Base-by-base conservation (phyloP, 2,113 vertebrate genomes). In the Oplegnathus fasciatus region DNA sequence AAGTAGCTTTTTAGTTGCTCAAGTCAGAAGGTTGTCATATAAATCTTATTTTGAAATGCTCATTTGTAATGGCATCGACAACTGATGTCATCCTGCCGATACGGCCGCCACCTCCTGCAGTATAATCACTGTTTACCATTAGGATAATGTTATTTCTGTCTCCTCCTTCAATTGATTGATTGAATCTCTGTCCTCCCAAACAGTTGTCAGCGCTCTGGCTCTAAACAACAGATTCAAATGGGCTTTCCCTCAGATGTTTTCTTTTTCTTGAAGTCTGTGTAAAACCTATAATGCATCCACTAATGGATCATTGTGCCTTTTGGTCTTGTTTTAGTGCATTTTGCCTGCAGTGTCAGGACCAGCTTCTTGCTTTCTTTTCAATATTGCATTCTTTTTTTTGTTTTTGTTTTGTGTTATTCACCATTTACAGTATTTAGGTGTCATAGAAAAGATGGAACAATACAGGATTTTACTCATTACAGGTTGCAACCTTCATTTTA, bases 211-310 rank as follows among this genome's bases (percentile, higher is more conserved):
- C 22, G 20, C 32, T 50, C 24, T 40, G 4, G 17, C 46, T 18
- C 48, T 50, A 2, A 65, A 65, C 30, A 50, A 52, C 26, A 65
- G 26, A 52, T 62, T 54, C 32, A 44, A 7, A 34, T 48, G 14
- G 61, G 17, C 6, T 42, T 30, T 9, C 5, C 55, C 50, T 18
- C 37, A 32, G 13, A 30, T 72, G 42, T 34, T 55, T 60, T 40
- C 28, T 52, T 52, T 52, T 52, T 52, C 32, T 32, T 55, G 3
- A 24, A 74, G 18, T 11, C 11, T 26, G 14, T 46, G 13, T 34
- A 60, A 86, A 77, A 42, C 40, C 48, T 48, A 55, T 79, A 30
- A 64, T 46, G 22, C 6, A 30, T 71, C 50, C 64, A 9, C 82
- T 80, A 69, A 73, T 79, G 65, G 65, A 64, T 32, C 28, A 34